Percentiles rank a stretch among this genome's conserved stretches.
phyloP scores from a whole-genome alignment of 2,113 vertebrate species.

The Felis chaus region DNA sequence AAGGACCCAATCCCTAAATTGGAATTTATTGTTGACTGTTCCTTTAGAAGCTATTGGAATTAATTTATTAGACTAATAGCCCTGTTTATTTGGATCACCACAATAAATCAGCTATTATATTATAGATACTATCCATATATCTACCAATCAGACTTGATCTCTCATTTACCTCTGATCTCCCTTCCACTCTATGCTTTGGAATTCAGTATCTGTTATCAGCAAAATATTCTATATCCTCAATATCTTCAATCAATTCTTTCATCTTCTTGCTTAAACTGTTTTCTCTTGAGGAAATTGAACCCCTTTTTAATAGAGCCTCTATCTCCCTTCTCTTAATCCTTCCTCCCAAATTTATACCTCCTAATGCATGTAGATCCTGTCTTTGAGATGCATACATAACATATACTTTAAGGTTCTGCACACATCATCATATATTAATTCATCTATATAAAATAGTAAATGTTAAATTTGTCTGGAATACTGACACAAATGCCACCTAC shows the following conservation, averaged over 20 bases:
- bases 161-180: neutral
- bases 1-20: neutral
- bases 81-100: neutral
- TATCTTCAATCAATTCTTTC: neutral
- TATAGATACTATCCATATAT: neutral
- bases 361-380: neutral
- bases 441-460: neutral
- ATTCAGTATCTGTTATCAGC: neutral
- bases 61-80: neutral
- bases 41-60: neutral
- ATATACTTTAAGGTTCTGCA: conserved; percentile 12
- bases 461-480: neutral
- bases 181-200: neutral
- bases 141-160: neutral
- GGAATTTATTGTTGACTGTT: neutral
- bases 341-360: neutral
- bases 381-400: neutral
- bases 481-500: neutral
- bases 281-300: neutral
- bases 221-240: neutral
- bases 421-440: neutral
- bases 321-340: conserved; percentile 1
- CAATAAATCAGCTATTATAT: neutral
- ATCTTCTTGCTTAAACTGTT: neutral
- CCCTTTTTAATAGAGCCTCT: neutral